Percentiles rank a stretch among this genome's conserved stretches.
phyloP scores from a whole-genome alignment of 2,888 invertebrate species.

The Ectemnius lituratus region DNA sequence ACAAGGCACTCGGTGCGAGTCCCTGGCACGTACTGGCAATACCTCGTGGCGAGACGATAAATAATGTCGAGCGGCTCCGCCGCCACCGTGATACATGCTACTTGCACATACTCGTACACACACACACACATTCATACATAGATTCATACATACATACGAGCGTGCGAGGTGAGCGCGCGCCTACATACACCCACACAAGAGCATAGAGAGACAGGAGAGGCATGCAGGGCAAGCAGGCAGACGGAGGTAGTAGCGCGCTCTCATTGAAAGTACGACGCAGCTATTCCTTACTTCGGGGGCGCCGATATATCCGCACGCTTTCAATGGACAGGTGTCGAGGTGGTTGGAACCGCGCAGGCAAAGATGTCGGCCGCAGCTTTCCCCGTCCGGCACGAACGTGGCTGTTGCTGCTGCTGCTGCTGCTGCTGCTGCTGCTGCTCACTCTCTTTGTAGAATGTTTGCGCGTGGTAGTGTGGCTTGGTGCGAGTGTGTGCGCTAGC shows the following conservation, averaged over 20 bases:
- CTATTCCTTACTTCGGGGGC: constrained; percentile 1
- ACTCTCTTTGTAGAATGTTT: neutral
- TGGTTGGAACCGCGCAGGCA: neutral
- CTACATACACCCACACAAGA: constrained; percentile 4
- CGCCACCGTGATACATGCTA: constrained; percentile 12
- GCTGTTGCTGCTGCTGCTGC: constrained; percentile 8
- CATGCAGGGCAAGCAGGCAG: neutral
- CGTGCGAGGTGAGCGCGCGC: neutral
- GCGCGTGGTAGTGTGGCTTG: too few species aligned
- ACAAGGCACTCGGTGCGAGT: constrained; percentile 30
- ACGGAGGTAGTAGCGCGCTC: constrained; percentile 9
- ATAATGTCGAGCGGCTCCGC: constrained; percentile 46
- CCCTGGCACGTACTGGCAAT: constrained; percentile 41
- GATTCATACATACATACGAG: too few species aligned
- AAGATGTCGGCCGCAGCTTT: neutral
- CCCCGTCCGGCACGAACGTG: constrained; percentile 5
- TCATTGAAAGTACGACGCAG: neutral
- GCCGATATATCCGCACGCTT: too few species aligned
- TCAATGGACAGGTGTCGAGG: too few species aligned
- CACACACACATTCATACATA: too few species aligned
- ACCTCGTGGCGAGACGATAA: constrained; percentile 54
- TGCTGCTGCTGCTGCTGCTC: neutral
- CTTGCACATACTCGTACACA: too few species aligned
- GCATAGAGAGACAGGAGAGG: neutral
- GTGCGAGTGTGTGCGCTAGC: neutral